Evolutionary conservation across 1,140 invertebrate genomes (phyloP), one percentile per base, ranked within the genome.

Genomic region (Nasonia longicornis): DNA sequence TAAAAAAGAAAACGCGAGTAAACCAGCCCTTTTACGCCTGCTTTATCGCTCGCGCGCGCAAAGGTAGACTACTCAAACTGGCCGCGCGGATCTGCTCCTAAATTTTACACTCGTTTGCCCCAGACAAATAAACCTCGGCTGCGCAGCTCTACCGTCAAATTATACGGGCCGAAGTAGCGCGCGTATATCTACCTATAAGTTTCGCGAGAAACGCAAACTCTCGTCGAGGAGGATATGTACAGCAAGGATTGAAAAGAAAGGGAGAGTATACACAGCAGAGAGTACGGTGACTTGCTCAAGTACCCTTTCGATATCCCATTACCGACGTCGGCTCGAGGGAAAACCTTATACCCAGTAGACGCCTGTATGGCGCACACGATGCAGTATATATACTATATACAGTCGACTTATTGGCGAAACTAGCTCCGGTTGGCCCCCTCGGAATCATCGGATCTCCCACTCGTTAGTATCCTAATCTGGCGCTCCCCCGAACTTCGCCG

Each of bases 401-500:
- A 31, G 74, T 77, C 38, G 42, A 69, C 76, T 77, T 77, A 77
- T 77, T 69, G 76, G 76, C 75, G 16, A 58, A 58, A 67, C 64
- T 29, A 26, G 64, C 64, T 11, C 64, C 26, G n/a, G 14, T 20
- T 42, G 6, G 6, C 38, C 35, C 26, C 26, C n/a, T 70, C 16
- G 38, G 42, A 77, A 69, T 77, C 76, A 77, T 77, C 29, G 35
- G 58, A 77, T 77, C 76, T 58, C 22, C 29, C 71, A 71, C 67
- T 79, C 78, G 78, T 79, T 79, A 79, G 78, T 79, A 79, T 79
- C 78, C 78, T 73, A 79, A 79, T 79, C 70, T 70, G n/a, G 71
- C 35, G 20, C 11, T 1, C 42, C 71, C 71, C 42, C n/a, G n/a
- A 48, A 73, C 42, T 69, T 78, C 2, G 38, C 10, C 10, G 10